Base-by-base conservation (phyloP, 1,140 invertebrate species). In the Lepidurus packardi region DNA sequence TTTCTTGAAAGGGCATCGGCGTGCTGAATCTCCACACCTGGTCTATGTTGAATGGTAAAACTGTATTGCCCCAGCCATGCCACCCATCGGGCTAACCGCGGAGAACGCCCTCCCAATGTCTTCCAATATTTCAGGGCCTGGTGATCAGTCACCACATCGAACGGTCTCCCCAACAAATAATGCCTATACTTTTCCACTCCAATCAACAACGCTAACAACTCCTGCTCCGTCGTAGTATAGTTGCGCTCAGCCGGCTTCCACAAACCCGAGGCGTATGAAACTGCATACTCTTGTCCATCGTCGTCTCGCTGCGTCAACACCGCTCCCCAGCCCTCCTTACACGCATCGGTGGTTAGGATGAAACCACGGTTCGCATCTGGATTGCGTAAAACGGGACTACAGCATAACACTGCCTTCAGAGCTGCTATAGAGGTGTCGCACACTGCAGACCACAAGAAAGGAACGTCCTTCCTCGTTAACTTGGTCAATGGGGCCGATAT, bases 101-200 rank as follows among this genome's bases (percentile, higher is more conserved):
- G 84, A 1, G 80, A 82, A 2, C 85, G 82, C 76, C 86, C 84
- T 80, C 84, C 85, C 3, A 86, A 80, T 5, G 82, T 82, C 25
- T 83, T 80, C 7, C 89, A 81, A 84, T 85, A 89, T 43, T 80
- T 79, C 7, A 89, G 79, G 0, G 86, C 85, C 81, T 83, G 82
- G 80, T 89, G 86, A 80, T 89, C 87, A 1, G 86, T 89, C 10
- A 85, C 77, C 1, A 90, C 83, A n/a, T 80, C 85, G 80, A 89
- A 89, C 75, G 85, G 83, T 44, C 76, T 82, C 24, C 85, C 86
- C 78, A 85, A 85, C 5, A 90, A 80, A 81, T 88, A 89, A 42
- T 84, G 80, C 79, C 84, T 74, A 78, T 88, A 88, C 44, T 87
- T 82, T 74, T 86, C 79, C 1, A 88, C 81, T 0, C 83, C 84